Percentiles rank a stretch among this genome's conserved stretches.
These are phyloP conservation scores for Dicrostonyx torquatus DNA, from an alignment of 2,797 vertebrate genomes.

Conservation along the genomic window DNA sequence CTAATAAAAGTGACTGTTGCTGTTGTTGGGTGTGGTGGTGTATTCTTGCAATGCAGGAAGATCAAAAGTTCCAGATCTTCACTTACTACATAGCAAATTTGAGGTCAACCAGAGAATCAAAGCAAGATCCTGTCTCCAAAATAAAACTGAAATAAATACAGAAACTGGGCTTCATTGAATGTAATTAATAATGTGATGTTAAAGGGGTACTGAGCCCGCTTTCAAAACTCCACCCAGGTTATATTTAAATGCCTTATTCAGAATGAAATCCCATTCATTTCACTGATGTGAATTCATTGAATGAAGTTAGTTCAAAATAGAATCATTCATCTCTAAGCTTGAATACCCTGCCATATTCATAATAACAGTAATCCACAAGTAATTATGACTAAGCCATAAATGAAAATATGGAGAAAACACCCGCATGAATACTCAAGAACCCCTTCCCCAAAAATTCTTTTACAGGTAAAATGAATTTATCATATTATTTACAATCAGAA, in stretches of 20 bases:
- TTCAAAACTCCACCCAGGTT: slow-evolving; percentile 45
- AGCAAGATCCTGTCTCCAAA: background rate
- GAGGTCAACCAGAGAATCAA: background rate
- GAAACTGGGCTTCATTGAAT: background rate
- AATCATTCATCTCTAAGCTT: slow-evolving; percentile 59
- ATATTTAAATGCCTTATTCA: slow-evolving; percentile 43
- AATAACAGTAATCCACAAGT: slow-evolving; percentile 17
- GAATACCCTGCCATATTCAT: slow-evolving; percentile 30
- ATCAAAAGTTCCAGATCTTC: background rate
- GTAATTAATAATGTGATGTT: background rate
- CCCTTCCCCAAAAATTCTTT: background rate
- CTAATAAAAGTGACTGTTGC: background rate
- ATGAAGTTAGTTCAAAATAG: slow-evolving; percentile 57
- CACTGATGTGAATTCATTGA: slow-evolving; percentile 27
- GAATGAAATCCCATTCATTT: slow-evolving; percentile 56
- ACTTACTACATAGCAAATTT: background rate
- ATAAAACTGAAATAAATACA: background rate
- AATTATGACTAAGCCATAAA: slow-evolving; percentile 25
- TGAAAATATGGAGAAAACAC: background rate
- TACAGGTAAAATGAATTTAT: background rate
- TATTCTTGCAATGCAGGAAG: background rate
- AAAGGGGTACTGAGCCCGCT: slow-evolving; percentile 26
- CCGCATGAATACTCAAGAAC: background rate
- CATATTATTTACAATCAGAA: background rate
- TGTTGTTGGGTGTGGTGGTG: background rate